Evolutionary conservation across 2,888 invertebrate genomes (phyloP).

Genomic region (Diplolepis rosae): DNA sequence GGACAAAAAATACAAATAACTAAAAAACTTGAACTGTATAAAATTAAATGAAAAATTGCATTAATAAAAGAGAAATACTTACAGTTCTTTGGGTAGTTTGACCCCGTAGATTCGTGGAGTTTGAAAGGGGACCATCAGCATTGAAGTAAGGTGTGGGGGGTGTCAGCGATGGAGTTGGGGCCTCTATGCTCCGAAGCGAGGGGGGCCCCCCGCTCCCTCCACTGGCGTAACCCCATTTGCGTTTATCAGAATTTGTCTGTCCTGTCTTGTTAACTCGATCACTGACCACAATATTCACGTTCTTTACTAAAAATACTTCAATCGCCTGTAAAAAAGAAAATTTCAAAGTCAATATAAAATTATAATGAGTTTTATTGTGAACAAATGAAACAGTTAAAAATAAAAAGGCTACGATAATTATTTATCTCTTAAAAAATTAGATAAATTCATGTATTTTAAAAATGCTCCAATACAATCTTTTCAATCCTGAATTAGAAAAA

Average conservation of each 20-base stretch:
- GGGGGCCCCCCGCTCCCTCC: conserved; percentile 72
- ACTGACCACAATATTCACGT: conserved; percentile 78
- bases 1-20: not conserved
- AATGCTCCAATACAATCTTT: too few relatives aligned
- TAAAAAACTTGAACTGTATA: conserved; percentile 1
- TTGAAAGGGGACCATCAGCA: conserved; percentile 70
- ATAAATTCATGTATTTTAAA: too few relatives aligned
- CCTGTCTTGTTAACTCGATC: conserved; percentile 69
- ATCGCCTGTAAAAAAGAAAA: conserved; percentile 75
- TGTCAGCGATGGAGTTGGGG: conserved; percentile 66
- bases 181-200: conserved; percentile 71
- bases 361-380: too few relatives aligned
- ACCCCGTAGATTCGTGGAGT: conserved; percentile 68
- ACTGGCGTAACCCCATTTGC: conserved; percentile 69
- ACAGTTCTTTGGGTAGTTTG: conserved; percentile 71
- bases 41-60: not conserved
- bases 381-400: too few relatives aligned
- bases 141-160: conserved; percentile 67
- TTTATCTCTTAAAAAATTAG: conserved; percentile 7
- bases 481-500: too few relatives aligned
- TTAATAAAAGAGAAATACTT: conserved; percentile 42
- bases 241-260: conserved; percentile 59
- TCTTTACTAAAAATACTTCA: conserved; percentile 78
- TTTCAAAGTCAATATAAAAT: too few relatives aligned
- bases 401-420: not conserved